Conservation (phyloP, 2,113 vertebrate species). For the Aythya baeri region DNA sequence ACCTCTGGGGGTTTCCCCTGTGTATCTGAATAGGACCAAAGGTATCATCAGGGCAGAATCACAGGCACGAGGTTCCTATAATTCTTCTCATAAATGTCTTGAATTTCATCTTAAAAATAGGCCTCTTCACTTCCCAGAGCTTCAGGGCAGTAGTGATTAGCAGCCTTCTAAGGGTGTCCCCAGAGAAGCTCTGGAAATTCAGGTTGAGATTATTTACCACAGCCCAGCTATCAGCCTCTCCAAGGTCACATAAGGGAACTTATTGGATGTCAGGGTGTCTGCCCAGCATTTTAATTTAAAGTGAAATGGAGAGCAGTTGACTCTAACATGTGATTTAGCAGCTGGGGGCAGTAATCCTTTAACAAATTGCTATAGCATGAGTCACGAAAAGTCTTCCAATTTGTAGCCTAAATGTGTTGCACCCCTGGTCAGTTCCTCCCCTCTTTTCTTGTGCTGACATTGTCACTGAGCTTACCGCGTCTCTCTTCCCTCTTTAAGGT, state of each 20-base stretch:
- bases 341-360: conserved; percentile 26
- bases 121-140: neutral
- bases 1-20: neutral
- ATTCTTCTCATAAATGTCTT: neutral
- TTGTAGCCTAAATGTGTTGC: neutral
- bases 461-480: neutral
- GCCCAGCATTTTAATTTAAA: neutral
- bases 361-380: conserved; percentile 25
- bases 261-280: conserved; percentile 9
- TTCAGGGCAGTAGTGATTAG: neutral
- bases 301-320: conserved; percentile 17
- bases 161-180: neutral
- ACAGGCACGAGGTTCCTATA: neutral
- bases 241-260: neutral
- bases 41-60: neutral
- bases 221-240: neutral
- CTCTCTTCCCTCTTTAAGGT: neutral
- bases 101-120: neutral
- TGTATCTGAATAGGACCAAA: neutral
- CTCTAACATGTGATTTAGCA: conserved; percentile 50
- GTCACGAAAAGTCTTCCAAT: neutral
- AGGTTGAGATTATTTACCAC: neutral
- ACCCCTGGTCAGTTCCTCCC: neutral
- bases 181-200: conserved; percentile 19
- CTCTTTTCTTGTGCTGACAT: neutral